Base-by-base conservation (phyloP, 2,888 invertebrate species). In the Hipparchia semele region DNA sequence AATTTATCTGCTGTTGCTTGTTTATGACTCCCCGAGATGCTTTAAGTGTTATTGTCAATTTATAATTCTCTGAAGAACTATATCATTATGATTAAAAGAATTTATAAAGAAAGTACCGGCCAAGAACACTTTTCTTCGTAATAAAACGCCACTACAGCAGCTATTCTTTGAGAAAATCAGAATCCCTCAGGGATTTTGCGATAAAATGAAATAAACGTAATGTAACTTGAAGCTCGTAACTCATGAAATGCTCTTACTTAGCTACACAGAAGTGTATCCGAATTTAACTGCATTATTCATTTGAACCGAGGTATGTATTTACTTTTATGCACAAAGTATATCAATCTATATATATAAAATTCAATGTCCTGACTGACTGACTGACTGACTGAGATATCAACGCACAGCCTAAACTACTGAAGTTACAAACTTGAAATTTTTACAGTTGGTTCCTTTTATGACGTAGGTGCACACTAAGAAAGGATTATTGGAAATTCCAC, bases 171-270 rank as follows among this genome's bases (percentile, higher is more conserved):
- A 53, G 53, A 65, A 51, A 53, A 53, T 10, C 53, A 51, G 53
- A 53, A 23, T 23, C 9, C 64, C 65, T 51, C 65, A 33, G 53
- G 65, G 33, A 23, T 33, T 65, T 53, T 51, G 65, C 65, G 12
- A 65, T 65, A 65, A 65, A 53, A 65, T n/a, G 12, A 65, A 65
- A 65, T 49, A 49, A 53, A 65, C 12, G n/a, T 51, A 65, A 65
- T 64, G 51, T 64, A 33, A 33, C 53, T 51, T 53, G 65, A 65
- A 51, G 51, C 51, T 53, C 64, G 49, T 65, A 51, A 2, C 64
- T 65, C 53, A 53, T 49, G 64, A 65, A 65, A 65, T 12, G 65
- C 51, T 53, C 10, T 65, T 65, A 65, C 33, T 49, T 64, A 64
- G 49, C 23, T 53, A 10, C 46, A 64, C 49, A 53, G 12, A 65